These are phyloP conservation scores for Alcis repandata DNA, from an alignment of 2,888 invertebrate species.

Conservation along the genomic window DNA sequence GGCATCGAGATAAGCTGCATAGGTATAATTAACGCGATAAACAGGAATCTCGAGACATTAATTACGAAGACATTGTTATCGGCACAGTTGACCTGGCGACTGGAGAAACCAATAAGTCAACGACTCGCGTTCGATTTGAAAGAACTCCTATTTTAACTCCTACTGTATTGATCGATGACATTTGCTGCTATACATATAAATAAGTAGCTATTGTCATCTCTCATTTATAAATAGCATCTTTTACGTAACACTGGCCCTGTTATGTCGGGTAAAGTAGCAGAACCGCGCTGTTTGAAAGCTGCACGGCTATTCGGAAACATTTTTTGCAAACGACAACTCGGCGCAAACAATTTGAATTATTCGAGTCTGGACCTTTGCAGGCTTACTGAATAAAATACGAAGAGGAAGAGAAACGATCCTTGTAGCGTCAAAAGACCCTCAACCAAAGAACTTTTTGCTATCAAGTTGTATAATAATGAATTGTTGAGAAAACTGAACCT, in stretches of 20 bases:
- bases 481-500: too few relatives aligned
- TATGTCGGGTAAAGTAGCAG: constrained; percentile 7
- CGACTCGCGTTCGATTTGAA: constrained; percentile 69
- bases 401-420: background rate
- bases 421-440: too few relatives aligned
- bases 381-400: background rate
- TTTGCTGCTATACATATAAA: constrained; percentile 47
- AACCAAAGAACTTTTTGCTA: too few relatives aligned
- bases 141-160: constrained; percentile 54
- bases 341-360: background rate
- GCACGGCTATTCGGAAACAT: background rate
- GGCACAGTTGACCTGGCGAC: constrained; percentile 66
- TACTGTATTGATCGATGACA: constrained; percentile 53
- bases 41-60: constrained; percentile 57
- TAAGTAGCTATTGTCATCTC: constrained; percentile 48
- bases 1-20: constrained; percentile 27
- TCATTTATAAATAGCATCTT: constrained; percentile 54
- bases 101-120: constrained; percentile 75
- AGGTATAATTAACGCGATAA: constrained; percentile 58
- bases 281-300: too few relatives aligned
- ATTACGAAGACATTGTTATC: constrained; percentile 77
- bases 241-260: constrained; percentile 52
- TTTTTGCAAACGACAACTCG: background rate
- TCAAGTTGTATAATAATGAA: too few relatives aligned
- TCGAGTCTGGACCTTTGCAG: background rate